A percentile compares a stretch with the other conserved stretches of the same genome.
Evolutionary conservation across 2,888 invertebrate genomes (phyloP).

Genomic region (Cheilosia vernalis): DNA sequence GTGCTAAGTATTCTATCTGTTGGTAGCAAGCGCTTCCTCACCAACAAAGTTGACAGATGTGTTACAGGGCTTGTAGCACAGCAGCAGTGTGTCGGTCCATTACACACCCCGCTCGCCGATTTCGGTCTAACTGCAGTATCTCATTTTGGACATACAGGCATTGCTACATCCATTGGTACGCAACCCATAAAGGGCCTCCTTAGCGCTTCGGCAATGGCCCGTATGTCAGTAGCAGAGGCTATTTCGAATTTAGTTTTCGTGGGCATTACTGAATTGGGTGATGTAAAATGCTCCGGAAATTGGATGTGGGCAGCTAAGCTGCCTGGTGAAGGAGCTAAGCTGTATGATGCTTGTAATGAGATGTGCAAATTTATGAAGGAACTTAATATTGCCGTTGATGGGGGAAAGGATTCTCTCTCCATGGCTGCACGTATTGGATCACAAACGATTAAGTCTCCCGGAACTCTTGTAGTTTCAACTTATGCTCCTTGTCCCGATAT

Average conservation of each 20-base stretch:
- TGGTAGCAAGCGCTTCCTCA: constrained; percentile 96
- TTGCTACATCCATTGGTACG: constrained; percentile 97
- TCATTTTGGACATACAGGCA: constrained; percentile 91
- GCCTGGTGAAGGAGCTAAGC: constrained; percentile 94
- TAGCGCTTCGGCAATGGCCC: constrained; percentile 92
- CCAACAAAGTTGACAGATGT: constrained; percentile 97
- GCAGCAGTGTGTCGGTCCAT: constrained; percentile 98
- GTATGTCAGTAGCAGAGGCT: constrained; percentile 97
- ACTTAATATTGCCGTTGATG: constrained; percentile 95
- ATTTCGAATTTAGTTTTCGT: constrained; percentile 94
- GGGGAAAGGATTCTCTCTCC: constrained; percentile 98
- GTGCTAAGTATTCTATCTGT: constrained; percentile 96
- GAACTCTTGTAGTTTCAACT: constrained; percentile 96
- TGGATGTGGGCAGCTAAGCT: constrained; percentile 99
- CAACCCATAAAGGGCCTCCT: constrained; percentile 95
- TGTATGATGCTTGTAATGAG: constrained; percentile 94
- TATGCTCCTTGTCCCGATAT: constrained; percentile 98
- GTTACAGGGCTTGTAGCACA: constrained; percentile 98
- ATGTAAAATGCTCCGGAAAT: constrained; percentile 99
- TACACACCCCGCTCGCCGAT: constrained; percentile 98
- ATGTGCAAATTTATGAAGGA: constrained; percentile 93
- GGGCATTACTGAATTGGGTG: constrained; percentile 87
- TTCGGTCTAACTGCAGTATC: constrained; percentile 95
- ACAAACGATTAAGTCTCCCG: constrained; percentile 90
- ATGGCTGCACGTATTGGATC: constrained; percentile 95